These are phyloP conservation scores for Cyanoderma ruficeps DNA, from an alignment of 2,113 vertebrate species.

Conservation along the genomic window DNA sequence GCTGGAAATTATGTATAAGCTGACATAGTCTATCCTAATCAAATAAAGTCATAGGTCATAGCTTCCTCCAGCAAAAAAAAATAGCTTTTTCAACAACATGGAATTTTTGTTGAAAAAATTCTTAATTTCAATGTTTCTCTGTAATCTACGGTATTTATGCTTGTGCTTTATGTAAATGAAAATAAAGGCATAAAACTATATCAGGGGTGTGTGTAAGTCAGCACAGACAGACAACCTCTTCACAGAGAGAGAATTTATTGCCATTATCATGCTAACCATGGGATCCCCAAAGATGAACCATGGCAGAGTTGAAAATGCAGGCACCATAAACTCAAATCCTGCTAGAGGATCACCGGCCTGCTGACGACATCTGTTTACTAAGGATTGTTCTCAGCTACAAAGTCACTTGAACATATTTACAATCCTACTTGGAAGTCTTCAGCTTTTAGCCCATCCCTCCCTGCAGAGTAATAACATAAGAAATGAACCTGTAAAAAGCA, in stretches of 20 bases:
- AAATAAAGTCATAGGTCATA: not conserved
- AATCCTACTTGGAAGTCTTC: not conserved
- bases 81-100: not conserved
- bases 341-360: not conserved
- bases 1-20: not conserved
- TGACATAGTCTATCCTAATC: not conserved
- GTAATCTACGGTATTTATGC: not conserved
- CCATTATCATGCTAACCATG: fast-evolving
- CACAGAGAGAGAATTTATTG: not conserved
- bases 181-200: not conserved
- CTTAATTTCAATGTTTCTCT: not conserved
- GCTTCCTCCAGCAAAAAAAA: not conserved
- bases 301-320: not conserved
- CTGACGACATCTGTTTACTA: not conserved
- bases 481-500: not conserved
- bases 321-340: not conserved
- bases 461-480: not conserved
- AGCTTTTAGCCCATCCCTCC: not conserved
- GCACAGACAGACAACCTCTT: not conserved
- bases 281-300: not conserved
- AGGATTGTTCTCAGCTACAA: not conserved
- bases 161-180: not conserved
- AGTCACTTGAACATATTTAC: not conserved
- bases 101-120: not conserved
- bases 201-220: not conserved